phyloP scores from a whole-genome alignment of 2,113 vertebrate species.

The Dicentrarchus labrax region DNA sequence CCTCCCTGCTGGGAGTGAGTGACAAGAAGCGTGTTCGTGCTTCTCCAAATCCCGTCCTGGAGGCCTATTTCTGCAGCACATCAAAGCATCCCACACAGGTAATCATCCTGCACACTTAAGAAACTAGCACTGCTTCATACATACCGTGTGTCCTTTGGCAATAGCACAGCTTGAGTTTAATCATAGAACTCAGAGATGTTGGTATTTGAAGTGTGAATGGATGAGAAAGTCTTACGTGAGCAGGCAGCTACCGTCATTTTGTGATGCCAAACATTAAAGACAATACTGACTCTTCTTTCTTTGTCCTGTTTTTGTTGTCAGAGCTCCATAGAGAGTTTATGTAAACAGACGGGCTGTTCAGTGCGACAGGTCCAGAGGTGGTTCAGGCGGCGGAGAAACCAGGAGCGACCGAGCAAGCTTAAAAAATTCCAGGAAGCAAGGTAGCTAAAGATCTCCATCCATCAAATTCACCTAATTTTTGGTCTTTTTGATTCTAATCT shows the following conservation, averaged over 20 bases:
- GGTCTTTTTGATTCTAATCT: neutral
- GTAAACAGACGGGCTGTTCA: conserved; percentile 82
- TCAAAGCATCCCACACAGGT: conserved; percentile 94
- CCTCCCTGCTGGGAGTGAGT: conserved; percentile 88
- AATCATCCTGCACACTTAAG: conserved; percentile 23
- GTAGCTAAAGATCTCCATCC: conserved; percentile 70
- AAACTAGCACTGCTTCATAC: neutral
- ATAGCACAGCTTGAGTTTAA: neutral
- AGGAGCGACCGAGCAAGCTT: conserved; percentile 92
- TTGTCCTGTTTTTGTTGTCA: conserved; percentile 42
- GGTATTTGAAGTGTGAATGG: neutral
- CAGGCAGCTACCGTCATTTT: neutral
- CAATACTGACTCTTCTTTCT: neutral
- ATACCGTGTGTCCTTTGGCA: neutral
- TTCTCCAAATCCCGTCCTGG: conserved; percentile 86
- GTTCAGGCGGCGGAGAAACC: conserved; percentile 93
- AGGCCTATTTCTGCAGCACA: conserved; percentile 85
- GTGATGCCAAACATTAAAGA: neutral
- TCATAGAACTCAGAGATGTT: neutral
- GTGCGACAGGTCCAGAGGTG: conserved; percentile 91
- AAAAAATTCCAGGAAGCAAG: conserved; percentile 96
- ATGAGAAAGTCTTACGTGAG: neutral
- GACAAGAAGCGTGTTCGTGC: conserved; percentile 88
- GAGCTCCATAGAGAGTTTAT: conserved; percentile 79
- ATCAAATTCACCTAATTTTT: neutral